These are phyloP conservation scores for Geotrupes spiniger DNA, from an alignment of 2,888 invertebrate species.

Conservation along the genomic window DNA sequence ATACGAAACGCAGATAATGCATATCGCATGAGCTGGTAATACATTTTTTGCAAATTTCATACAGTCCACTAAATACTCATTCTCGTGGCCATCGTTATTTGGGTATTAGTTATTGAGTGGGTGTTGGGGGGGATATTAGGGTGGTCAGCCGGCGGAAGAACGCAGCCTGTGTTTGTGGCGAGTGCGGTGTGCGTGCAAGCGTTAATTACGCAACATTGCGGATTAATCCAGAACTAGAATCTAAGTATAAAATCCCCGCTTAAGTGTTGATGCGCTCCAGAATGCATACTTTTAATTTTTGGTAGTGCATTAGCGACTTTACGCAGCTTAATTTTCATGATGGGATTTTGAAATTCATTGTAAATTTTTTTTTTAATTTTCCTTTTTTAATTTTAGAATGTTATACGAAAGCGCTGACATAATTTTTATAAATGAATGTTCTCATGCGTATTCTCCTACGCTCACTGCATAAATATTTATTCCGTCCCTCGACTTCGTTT, in stretches of 20 bases:
- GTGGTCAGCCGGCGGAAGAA: conserved; percentile 44
- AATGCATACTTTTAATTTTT: no score
- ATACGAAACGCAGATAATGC: conserved; percentile 2
- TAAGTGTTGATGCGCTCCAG: no score
- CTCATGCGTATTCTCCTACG: no score
- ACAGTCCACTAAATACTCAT: conserved; percentile 23
- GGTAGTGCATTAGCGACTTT: no score
- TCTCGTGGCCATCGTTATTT: conserved; percentile 14
- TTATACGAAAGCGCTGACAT: no score
- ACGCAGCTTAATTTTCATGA: no score
- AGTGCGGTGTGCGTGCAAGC: conserved; percentile 44
- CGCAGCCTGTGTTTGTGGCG: conserved; percentile 42
- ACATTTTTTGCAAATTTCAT: conserved; percentile 16
- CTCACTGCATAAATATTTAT: conserved; percentile 1
- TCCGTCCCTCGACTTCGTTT: not conserved
- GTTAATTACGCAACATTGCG: conserved; percentile 44
- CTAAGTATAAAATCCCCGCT: no score
- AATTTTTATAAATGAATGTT: no score
- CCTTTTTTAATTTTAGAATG: no score
- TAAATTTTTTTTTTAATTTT: no score
- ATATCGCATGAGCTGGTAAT: conserved; percentile 4
- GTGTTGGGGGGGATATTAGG: conserved; percentile 22
- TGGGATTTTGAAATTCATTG: no score
- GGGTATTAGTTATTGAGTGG: conserved; percentile 5
- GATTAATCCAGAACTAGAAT: conserved; percentile 36